Evolutionary conservation across 2,888 invertebrate species (phyloP).

Genomic region (Trachelus stipa): DNA sequence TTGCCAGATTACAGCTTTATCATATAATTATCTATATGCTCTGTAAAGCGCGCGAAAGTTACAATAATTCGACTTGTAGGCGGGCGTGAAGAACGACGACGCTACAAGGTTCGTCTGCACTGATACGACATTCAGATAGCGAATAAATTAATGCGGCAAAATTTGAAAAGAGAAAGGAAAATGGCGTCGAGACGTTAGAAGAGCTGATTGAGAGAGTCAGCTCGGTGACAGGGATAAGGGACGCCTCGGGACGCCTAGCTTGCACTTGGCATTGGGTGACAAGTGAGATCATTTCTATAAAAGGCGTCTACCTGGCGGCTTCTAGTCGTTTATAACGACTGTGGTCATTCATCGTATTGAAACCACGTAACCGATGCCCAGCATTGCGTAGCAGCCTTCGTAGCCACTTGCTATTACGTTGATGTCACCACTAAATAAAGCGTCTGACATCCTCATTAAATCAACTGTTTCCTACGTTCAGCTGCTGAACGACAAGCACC

Average conservation of each 20-base stretch:
- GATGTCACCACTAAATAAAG: constrained; percentile 58
- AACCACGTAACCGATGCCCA: background rate
- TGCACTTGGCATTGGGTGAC: constrained; percentile 39
- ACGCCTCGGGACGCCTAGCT: constrained; percentile 23
- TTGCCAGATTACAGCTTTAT: background rate
- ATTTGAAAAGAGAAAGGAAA: background rate
- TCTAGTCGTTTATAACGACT: background rate
- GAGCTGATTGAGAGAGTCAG: background rate
- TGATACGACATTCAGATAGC: background rate
- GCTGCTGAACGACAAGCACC: background rate
- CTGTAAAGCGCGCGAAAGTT: background rate
- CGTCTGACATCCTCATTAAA: constrained; percentile 38
- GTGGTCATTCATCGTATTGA: background rate
- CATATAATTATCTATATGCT: background rate
- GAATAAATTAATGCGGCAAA: background rate
- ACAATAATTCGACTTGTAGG: background rate
- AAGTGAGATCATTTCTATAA: constrained; percentile 52
- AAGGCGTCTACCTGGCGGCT: constrained; percentile 13
- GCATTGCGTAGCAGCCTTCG: constrained; percentile 41
- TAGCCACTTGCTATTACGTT: constrained; percentile 46
- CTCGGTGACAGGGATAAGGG: background rate
- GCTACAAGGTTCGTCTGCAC: background rate
- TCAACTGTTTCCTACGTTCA: background rate
- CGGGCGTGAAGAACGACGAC: background rate
- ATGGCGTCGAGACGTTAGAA: background rate